Evolutionary conservation across 2,113 vertebrate species (phyloP).

Genomic region (Channa argus): DNA sequence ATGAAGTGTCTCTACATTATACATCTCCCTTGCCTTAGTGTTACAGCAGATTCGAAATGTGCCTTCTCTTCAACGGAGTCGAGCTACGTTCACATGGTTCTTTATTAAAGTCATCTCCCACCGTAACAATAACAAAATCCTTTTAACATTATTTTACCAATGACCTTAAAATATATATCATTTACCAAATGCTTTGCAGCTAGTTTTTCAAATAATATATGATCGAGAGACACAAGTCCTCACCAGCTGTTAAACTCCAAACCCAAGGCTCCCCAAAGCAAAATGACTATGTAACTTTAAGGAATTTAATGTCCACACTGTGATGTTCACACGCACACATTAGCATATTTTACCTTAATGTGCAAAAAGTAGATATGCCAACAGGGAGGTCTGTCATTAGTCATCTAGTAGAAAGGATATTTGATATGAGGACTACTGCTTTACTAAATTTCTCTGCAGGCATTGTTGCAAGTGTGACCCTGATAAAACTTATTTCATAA

Average conservation of each 20-base stretch:
- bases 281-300: constrained; percentile 42
- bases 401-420: constrained; percentile 40
- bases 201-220: neutral
- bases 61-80: neutral
- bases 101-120: no score
- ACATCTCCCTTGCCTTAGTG: no score
- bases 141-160: neutral
- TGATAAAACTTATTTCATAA: constrained; percentile 10
- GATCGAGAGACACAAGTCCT: neutral
- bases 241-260: constrained; percentile 10
- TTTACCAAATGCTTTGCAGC: neutral
- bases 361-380: constrained; percentile 51
- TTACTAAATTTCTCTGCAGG: constrained; percentile 18
- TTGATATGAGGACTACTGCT: constrained; percentile 35
- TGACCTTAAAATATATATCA: neutral
- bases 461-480: constrained; percentile 7
- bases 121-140: neutral
- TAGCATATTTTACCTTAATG: constrained; percentile 71
- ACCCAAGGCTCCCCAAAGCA: constrained; percentile 40
- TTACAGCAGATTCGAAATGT: no score
- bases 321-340: constrained; percentile 59
- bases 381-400: constrained; percentile 41
- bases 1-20: no score
- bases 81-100: no score
- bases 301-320: constrained; percentile 62